Base-by-base conservation (phyloP, 2,113 vertebrate species). In the Melanocharis versteri region DNA sequence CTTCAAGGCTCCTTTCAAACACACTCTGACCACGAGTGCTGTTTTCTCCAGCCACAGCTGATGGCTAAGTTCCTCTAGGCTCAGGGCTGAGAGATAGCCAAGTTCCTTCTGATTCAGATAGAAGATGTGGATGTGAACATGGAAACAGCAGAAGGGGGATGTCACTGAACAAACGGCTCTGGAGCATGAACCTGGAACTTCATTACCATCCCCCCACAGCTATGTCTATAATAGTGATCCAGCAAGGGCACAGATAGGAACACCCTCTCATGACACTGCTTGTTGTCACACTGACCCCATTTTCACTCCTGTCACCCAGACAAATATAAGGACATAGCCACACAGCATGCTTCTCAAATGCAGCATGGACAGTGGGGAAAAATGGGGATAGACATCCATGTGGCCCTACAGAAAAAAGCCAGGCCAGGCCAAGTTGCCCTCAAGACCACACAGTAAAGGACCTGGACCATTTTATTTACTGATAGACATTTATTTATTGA, bases 151-250 rank as follows among this genome's bases (percentile, higher is more conserved):
- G 39, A 60, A 64, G 18, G 5, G 4, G 20, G 15, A 30, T 30
- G 5, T 45, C 40, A 77, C 19, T 27, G n/a, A 76, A 66, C 13
- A 58, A 54, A 30, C 1, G 0, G 39, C 18, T 69, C 45, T 18
- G 16, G 9, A 69, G 17, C 16, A 37, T 1, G 2, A 65, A 65
- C 27, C 15, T 69, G 40, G 24, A 50, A 37, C 23, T 61, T 65
- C 6, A 0, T 7, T 54, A n/a, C 23, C 7, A 10, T 39, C 8
- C 14, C 3, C 22, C 13, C 39, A 33, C 0, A 20, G 18, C 23
- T 23, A 61, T 2, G 4, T 17, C 54, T 54, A 5, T 9, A 30
- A 26, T 1, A 83, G 45, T 27, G 47, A 73, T 42, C 17, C 48
- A 75, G n/a, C 17, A n/a, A 71, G 37, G 45, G 9, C 2, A 4